phyloP scores from a whole-genome alignment of 2,113 vertebrate genomes.

The Panthera uncia region DNA sequence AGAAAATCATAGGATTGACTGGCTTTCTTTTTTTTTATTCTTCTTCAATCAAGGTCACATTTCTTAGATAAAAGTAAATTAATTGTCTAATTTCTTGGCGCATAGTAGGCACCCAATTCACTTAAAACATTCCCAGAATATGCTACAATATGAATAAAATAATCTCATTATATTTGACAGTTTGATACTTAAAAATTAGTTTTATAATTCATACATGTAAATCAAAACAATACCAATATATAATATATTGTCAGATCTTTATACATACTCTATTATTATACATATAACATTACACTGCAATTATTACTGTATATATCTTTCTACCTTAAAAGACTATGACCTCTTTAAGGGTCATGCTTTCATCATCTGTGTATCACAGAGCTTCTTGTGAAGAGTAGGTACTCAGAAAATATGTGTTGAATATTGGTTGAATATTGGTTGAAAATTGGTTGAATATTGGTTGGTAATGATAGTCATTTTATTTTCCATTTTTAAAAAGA shows the following conservation, averaged over 20 bases:
- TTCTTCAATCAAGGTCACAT: not conserved
- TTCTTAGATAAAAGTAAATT: not conserved
- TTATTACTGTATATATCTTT: not conserved
- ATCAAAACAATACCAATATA: not conserved
- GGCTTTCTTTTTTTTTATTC: not conserved
- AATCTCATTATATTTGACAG: not conserved
- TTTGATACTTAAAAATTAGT: not conserved
- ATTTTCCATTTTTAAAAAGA: not conserved
- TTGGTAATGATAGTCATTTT: not conserved
- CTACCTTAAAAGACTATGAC: not conserved
- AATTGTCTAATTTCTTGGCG: not conserved
- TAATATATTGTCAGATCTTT: not conserved
- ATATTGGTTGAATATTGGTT: not conserved
- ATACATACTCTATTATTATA: not conserved
- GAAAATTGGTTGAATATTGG: not conserved
- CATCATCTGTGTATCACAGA: not conserved
- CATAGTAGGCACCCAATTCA: not conserved
- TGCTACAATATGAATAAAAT: not conserved
- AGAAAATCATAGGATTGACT: not conserved
- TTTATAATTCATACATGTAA: constrained; percentile 34
- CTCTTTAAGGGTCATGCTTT: not conserved
- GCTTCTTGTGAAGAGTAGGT: not conserved
- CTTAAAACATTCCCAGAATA: constrained; percentile 35
- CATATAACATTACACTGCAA: not conserved
- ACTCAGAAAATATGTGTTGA: constrained; percentile 1